Conservation (phyloP, 2,797 vertebrate species). For the Heterohyrax brucei region DNA sequence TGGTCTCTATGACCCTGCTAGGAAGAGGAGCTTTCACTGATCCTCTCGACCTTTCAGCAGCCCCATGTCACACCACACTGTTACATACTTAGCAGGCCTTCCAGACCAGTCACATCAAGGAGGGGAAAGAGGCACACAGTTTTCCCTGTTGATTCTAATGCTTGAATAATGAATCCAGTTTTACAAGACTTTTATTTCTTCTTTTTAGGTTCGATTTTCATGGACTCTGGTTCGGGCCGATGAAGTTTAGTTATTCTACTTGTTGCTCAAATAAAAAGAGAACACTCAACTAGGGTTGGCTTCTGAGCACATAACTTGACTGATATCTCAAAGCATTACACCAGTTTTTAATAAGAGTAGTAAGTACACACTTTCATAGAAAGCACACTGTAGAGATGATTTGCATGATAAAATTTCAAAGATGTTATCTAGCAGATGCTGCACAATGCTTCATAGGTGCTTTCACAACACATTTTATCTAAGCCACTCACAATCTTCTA, state of each 20-base stretch:
- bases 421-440: constrained; percentile 50
- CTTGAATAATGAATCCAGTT: background rate
- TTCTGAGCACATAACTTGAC: constrained; percentile 22
- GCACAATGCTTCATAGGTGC: background rate
- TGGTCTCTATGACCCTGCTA: background rate
- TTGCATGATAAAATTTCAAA: constrained; percentile 66
- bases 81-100: background rate
- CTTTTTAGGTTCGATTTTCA: constrained; percentile 30
- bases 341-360: constrained; percentile 64
- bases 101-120: background rate
- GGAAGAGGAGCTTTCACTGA: background rate
- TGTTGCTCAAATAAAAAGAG: constrained; percentile 1
- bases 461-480: constrained; percentile 53
- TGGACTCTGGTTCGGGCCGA: constrained; percentile 24
- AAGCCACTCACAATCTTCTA: constrained; percentile 27
- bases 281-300: background rate
- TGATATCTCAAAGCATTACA: constrained; percentile 64
- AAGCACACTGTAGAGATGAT: constrained; percentile 59
- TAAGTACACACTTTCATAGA: constrained; percentile 49
- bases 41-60: background rate
- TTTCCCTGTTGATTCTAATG: background rate
- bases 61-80: background rate
- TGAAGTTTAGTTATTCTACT: constrained; percentile 17
- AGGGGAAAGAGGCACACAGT: background rate
- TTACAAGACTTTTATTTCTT: constrained; percentile 1